phyloP scores from a whole-genome alignment of 2,888 invertebrate species.

The Apoda limacodes region DNA sequence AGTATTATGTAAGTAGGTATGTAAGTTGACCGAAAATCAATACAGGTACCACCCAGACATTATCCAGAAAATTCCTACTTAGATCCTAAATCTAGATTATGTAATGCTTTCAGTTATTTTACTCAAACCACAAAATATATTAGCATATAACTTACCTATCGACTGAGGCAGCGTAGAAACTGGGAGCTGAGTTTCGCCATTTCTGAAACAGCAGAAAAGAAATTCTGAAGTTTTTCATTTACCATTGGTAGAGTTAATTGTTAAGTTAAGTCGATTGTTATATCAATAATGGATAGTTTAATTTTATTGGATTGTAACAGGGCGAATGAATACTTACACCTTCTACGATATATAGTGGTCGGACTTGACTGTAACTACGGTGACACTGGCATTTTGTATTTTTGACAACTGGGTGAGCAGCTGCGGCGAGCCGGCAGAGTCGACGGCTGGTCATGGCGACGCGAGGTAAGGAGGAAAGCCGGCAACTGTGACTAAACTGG shows the following conservation, averaged over 20 bases:
- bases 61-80: no score
- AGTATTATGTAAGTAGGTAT: no score
- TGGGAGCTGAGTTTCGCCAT: conserved; percentile 61
- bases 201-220: conserved; percentile 42
- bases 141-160: no score
- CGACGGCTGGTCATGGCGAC: conserved; percentile 49
- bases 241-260: no score
- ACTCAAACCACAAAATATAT: no score
- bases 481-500: conserved; percentile 19
- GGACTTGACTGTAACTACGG: conserved; percentile 57
- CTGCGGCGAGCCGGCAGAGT: conserved; percentile 41
- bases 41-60: no score
- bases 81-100: no score
- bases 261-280: no score
- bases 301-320: no score
- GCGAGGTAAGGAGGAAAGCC: conserved; percentile 3
- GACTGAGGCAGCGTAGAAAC: conserved; percentile 54
- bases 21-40: no score
- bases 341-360: conserved; percentile 55
- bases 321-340: conserved; percentile 48
- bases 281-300: no score
- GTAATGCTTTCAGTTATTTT: conserved; percentile 26
- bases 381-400: conserved; percentile 34
- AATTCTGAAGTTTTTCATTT: neutral
- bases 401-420: conserved; percentile 26